Evolutionary conservation across 2,888 invertebrate species (phyloP).

Genomic region (Eilema griseolum): DNA sequence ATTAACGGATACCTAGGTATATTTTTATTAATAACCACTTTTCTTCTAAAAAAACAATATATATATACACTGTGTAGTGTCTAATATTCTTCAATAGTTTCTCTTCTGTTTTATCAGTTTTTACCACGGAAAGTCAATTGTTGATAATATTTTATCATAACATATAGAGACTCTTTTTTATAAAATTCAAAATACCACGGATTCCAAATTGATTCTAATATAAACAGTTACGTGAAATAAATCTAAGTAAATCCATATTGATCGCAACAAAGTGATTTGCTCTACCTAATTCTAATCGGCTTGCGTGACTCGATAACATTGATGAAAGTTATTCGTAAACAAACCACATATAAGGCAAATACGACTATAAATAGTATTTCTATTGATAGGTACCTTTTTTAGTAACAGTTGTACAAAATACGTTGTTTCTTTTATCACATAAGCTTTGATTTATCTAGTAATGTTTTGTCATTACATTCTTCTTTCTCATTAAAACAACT

Average conservation of each 20-base stretch:
- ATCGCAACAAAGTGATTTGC: conserved; percentile 29
- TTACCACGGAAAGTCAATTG: too few relatives aligned
- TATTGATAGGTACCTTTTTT: not conserved
- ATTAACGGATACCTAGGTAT: not conserved
- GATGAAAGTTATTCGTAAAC: conserved; percentile 44
- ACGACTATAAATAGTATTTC: conserved; percentile 5
- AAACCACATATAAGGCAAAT: conserved; percentile 32
- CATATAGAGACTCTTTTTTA: not conserved
- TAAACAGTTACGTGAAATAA: not conserved
- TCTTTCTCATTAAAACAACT: not conserved
- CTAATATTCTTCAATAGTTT: too few relatives aligned
- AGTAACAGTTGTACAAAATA: not conserved
- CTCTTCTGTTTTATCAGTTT: too few relatives aligned
- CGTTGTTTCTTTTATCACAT: not conserved
- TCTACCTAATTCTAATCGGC: conserved; percentile 36
- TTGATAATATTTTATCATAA: not conserved
- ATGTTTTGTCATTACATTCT: not conserved
- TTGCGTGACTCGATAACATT: conserved; percentile 56
- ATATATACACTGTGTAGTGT: too few relatives aligned
- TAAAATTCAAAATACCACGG: not conserved
- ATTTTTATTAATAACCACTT: not conserved
- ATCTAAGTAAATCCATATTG: conserved; percentile 11
- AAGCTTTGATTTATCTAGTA: not conserved
- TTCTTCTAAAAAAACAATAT: not conserved
- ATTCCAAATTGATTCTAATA: not conserved